Evolutionary conservation across 2,113 vertebrate species (phyloP), one percentile per base, ranked within the genome.

Genomic region (Catharus fuscescens): DNA sequence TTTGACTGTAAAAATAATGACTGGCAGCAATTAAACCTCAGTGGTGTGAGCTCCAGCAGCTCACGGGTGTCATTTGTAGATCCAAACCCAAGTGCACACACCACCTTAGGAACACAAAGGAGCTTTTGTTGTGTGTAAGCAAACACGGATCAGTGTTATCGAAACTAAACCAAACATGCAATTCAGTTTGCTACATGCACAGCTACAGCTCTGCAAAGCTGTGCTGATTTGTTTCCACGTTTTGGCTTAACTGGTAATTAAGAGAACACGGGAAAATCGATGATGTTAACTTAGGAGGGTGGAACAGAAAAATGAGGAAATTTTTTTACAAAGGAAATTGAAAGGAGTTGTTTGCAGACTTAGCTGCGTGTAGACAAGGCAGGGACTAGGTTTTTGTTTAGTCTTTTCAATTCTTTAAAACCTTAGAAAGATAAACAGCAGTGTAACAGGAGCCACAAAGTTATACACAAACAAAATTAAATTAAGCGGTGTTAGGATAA

Each of bases 21-120:
- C 21, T 50, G 47, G 44, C 59, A 66, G 44, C 26, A 42, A 69
- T 32, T 28, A 53, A 88, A 77, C 9, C 31, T 13, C 15, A 44
- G 32, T 4, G 34, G 5, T 42, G 8, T 61, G 31, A 21, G 40
- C 24, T 31, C 7, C n/a, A 28, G 18, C 31, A 62, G 73, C 3
- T 29, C 18, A 3, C 1, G 0, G 21, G 5, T 1, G 2, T 21
- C 16, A 10, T 24, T 19, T 31, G 28, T 8, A 32, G 10, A 3
- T 50, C 0, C 0, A 8, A 50, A 76, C 19, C 53, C 62, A 67
- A 72, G 36, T 1, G 24, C 34, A 44, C 2, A 0, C 9, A 26
- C 16, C 3, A 6, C 50, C 50, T 26, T 11, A 36, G 36, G 26
- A 90, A 78, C 44, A 65, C 7, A 65, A 54, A 57, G 29, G 48